Conservation (phyloP, 2,797 vertebrate genomes). For the Microchirus variegatus region DNA sequence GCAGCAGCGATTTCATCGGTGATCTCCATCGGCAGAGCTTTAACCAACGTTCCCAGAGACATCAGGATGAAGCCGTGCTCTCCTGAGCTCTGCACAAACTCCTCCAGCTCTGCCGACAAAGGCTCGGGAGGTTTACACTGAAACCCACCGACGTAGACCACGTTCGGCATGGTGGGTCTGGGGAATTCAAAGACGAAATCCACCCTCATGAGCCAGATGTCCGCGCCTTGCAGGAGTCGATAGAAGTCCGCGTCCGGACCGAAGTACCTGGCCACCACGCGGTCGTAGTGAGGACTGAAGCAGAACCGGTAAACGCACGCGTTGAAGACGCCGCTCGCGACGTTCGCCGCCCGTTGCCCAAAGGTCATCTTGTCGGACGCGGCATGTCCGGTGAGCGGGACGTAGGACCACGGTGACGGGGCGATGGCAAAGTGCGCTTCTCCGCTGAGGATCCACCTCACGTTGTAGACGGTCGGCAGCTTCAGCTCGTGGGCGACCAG, state of each 20-base stretch:
- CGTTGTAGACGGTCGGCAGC: conserved; percentile 74
- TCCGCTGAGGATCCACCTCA: conserved; percentile 75
- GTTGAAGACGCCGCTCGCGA: conserved; percentile 57
- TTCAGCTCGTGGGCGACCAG: conserved; percentile 76
- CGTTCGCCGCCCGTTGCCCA: conserved; percentile 64
- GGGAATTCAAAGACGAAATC: conserved; percentile 85
- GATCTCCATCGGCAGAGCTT: conserved; percentile 71
- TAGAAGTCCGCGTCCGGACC: conserved; percentile 72
- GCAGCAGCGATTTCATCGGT: conserved; percentile 76
- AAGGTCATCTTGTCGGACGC: conserved; percentile 72
- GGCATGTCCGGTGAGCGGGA: conserved; percentile 56
- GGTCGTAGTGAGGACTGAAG: conserved; percentile 63
- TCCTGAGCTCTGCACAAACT: conserved; percentile 79
- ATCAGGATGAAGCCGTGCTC: conserved; percentile 83
- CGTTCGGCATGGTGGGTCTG: conserved; percentile 82
- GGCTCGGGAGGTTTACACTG: conserved; percentile 76
- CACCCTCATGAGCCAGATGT: conserved; percentile 82
- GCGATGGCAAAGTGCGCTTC: conserved; percentile 75
- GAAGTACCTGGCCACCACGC: conserved; percentile 67
- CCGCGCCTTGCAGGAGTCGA: conserved; percentile 72
- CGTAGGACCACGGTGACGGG: conserved; percentile 77
- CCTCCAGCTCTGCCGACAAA: conserved; percentile 74
- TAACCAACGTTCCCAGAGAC: conserved; percentile 76
- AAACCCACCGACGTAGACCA: conserved; percentile 82
- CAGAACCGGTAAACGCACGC: conserved; percentile 54